Evolutionary conservation across 2,113 vertebrate species (phyloP).

Genomic region (Pan troglodytes): DNA sequence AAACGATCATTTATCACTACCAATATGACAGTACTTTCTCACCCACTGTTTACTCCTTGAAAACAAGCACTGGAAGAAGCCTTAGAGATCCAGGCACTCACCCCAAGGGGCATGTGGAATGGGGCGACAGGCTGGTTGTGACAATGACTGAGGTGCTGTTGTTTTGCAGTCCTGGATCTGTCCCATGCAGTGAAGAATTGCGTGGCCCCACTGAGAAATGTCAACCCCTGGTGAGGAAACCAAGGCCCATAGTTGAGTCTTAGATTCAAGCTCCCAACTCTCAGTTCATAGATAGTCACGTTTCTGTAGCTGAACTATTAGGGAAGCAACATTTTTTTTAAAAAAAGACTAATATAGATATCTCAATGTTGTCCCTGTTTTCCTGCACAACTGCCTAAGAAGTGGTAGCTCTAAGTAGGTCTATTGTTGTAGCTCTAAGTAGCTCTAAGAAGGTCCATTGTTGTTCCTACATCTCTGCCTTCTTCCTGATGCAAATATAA

Average conservation of each 20-base stretch:
- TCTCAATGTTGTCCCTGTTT: not conserved
- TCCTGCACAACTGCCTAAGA: not conserved
- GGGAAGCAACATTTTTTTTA: not conserved
- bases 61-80: not conserved
- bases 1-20: not conserved
- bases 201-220: not conserved
- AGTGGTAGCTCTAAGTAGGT: not conserved
- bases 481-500: not conserved
- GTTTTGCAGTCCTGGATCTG: not conserved
- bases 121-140: not conserved
- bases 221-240: not conserved
- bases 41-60: not conserved
- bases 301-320: not conserved
- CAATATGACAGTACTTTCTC: not conserved
- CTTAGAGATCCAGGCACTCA: not conserved
- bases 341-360: not conserved
- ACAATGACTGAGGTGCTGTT: not conserved
- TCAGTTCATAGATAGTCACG: not conserved
- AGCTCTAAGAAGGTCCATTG: not conserved
- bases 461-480: not conserved
- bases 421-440: not conserved
- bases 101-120: not conserved
- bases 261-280: not conserved
- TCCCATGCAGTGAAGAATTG: accelerated
- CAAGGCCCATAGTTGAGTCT: not conserved